Conservation (phyloP, 2,888 invertebrate species). For the Sinopyrophorus schimmeli region DNA sequence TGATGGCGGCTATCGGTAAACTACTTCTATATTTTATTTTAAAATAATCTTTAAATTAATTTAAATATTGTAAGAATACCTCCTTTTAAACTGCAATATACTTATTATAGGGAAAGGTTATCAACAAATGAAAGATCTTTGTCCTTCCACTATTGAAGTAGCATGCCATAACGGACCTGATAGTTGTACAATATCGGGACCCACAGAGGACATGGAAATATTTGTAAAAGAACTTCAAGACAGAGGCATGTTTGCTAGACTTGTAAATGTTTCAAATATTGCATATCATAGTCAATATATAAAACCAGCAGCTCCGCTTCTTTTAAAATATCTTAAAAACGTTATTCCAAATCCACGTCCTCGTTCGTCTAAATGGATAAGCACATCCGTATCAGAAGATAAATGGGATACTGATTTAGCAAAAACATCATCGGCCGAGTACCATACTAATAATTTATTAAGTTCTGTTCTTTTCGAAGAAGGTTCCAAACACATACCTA, state of each 20-base stretch:
- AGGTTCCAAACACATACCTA: slow-evolving; percentile 75
- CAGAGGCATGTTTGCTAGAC: slow-evolving; percentile 77
- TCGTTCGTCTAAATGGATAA: slow-evolving; percentile 67
- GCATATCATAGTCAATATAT: slow-evolving; percentile 90
- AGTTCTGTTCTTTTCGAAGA: slow-evolving; percentile 81
- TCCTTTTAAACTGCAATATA: not conserved
- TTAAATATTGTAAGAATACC: too few relatives aligned
- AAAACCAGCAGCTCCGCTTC: slow-evolving; percentile 54
- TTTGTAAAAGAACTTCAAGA: slow-evolving; percentile 63
- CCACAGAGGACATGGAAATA: slow-evolving; percentile 62
- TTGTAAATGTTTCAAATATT: slow-evolving; percentile 84
- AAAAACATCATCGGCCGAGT: slow-evolving; percentile 64
- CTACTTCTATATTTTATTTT: not conserved
- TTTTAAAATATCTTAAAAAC: slow-evolving; percentile 53
- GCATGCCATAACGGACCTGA: slow-evolving; percentile 81
- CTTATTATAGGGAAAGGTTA: slow-evolving; percentile 51
- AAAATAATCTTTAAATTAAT: slow-evolving; percentile 2
- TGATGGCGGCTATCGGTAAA: slow-evolving; percentile 85
- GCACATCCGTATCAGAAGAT: slow-evolving; percentile 65
- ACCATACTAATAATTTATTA: slow-evolving; percentile 69
- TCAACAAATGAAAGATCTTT: slow-evolving; percentile 62
- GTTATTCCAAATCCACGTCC: slow-evolving; percentile 57
- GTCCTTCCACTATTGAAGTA: slow-evolving; percentile 70
- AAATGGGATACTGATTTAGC: slow-evolving; percentile 63
- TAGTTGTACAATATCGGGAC: slow-evolving; percentile 79